A percentile compares a stretch with the other conserved stretches of the same genome.
Evolutionary conservation across 2,113 vertebrate genomes (phyloP).

Genomic region (Tetrao urogallus): DNA sequence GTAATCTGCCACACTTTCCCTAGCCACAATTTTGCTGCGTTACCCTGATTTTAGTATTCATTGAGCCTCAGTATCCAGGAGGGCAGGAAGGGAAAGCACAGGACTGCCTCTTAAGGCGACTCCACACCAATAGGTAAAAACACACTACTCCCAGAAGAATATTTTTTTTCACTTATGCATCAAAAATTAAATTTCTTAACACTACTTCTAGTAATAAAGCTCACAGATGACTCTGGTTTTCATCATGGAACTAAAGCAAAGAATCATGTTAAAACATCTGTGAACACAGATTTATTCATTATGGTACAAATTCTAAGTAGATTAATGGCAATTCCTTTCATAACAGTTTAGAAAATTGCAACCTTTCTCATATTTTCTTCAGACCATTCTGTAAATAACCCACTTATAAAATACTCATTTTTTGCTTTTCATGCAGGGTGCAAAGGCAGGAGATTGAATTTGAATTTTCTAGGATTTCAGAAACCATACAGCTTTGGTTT

Average conservation of each 20-base stretch:
- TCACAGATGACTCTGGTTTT: background rate
- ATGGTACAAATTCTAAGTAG: background rate
- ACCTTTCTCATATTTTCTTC: background rate
- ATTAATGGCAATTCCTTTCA: background rate
- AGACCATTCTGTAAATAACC: background rate
- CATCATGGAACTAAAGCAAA: background rate
- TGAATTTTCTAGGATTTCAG: slow-evolving; percentile 24
- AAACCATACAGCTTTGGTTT: slow-evolving; percentile 22
- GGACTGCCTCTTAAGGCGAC: background rate
- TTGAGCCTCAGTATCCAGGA: background rate
- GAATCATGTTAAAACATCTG: background rate
- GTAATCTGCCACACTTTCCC: background rate
- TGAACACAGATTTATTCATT: background rate
- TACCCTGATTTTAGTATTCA: background rate
- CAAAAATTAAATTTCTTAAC: background rate
- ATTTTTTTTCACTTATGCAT: background rate
- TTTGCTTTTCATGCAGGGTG: background rate
- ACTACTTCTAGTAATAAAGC: background rate
- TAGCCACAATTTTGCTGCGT: background rate
- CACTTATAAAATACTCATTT: background rate
- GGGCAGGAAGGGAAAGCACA: background rate
- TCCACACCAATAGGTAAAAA: background rate
- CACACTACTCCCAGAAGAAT: background rate
- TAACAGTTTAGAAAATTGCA: background rate
- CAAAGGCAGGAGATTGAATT: slow-evolving; percentile 3